A percentile compares a stretch with the other conserved stretches of the same genome.
Evolutionary conservation across 1,140 invertebrate species (phyloP).

Genomic region (Heliconius himera): DNA sequence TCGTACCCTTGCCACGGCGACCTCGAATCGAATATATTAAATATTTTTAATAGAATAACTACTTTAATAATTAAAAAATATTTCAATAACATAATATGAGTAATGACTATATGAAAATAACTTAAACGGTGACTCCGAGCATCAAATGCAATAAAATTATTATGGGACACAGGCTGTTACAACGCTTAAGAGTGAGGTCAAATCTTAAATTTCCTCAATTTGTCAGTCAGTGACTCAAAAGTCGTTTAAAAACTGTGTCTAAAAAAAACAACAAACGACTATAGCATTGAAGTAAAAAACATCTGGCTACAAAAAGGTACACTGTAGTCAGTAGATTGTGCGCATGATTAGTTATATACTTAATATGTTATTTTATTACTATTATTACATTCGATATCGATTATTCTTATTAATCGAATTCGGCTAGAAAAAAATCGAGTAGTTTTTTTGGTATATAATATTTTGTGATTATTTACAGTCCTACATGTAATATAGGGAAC

Average conservation of each 20-base stretch:
- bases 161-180: neutral
- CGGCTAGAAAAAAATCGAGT: no score
- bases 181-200: constrained; percentile 8
- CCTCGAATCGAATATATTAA: no score
- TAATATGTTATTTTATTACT: neutral
- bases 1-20: no score
- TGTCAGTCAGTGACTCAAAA: constrained; percentile 31
- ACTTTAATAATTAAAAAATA: no score
- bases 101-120: no score
- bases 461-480: no score
- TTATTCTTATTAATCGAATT: neutral
- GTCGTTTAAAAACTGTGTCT: constrained; percentile 16
- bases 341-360: neutral
- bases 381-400: neutral
- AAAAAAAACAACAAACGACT: constrained; percentile 17
- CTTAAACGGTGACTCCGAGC: neutral
- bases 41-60: no score
- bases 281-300: constrained; percentile 32
- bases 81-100: no score
- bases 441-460: no score
- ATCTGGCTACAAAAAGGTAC: constrained; percentile 31
- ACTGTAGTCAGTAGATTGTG: neutral
- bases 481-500: no score
- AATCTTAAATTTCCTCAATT: constrained; percentile 33
- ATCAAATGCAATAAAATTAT: neutral